phyloP scores from a whole-genome alignment of 2,113 vertebrate species.

The Syngnathus typhle region DNA sequence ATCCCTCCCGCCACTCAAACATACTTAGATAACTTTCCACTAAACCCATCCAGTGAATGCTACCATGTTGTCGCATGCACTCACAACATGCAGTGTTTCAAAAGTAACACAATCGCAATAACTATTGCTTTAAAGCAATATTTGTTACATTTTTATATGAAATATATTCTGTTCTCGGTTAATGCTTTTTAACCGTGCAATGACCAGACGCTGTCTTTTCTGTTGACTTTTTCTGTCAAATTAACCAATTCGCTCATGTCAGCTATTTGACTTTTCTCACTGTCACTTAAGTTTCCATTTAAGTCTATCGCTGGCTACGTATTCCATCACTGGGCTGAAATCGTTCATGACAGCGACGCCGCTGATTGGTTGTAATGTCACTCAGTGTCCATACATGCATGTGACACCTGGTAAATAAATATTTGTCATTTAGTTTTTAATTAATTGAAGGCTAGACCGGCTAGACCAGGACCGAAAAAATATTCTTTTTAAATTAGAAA shows the following conservation, averaged over 20 bases:
- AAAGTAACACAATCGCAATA: background rate
- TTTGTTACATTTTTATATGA: background rate
- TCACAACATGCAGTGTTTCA: background rate
- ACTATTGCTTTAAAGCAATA: background rate
- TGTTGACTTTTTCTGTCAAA: background rate
- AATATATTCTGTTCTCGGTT: background rate
- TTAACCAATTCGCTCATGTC: background rate
- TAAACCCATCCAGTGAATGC: background rate
- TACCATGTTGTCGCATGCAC: background rate
- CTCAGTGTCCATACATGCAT: background rate
- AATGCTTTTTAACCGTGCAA: background rate
- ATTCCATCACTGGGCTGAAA: background rate
- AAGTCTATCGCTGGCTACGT: background rate
- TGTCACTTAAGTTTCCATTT: background rate
- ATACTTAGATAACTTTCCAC: background rate
- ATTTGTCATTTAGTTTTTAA: background rate
- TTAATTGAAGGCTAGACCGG: background rate
- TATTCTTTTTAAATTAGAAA: background rate
- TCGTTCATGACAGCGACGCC: background rate
- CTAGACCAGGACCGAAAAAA: background rate
- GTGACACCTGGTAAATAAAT: background rate
- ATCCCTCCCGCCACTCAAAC: slow-evolving; percentile 48
- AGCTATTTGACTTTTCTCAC: background rate
- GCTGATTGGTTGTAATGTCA: background rate
- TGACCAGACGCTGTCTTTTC: background rate